A percentile compares a stretch with the other conserved stretches of the same genome.
These are phyloP conservation scores for Paramormyrops hopkinsi DNA, from an alignment of 2,797 vertebrate species.

Conservation along the genomic window DNA sequence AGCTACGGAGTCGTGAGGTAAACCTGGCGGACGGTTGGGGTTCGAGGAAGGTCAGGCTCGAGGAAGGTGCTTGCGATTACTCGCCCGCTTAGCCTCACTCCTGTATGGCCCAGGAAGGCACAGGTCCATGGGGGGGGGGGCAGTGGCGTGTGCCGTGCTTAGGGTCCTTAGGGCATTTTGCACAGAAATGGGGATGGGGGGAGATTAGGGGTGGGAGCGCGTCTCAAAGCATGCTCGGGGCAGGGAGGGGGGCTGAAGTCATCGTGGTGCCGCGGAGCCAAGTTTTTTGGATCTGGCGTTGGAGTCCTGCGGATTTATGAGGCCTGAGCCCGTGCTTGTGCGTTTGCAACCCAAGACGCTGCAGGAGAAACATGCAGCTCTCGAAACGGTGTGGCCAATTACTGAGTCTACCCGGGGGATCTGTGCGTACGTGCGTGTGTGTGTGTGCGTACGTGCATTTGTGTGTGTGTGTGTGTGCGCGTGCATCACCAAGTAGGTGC, in stretches of 20 bases:
- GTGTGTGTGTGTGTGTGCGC: not conserved
- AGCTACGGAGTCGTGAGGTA: not conserved
- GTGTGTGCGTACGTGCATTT: not conserved
- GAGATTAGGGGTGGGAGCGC: conserved; percentile 27
- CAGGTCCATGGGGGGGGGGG: not conserved
- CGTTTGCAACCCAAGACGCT: conserved; percentile 57
- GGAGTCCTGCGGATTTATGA: conserved; percentile 61
- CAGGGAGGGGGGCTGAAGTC: conserved; percentile 51
- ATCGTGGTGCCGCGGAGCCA: conserved; percentile 49
- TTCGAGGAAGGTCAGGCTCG: not conserved
- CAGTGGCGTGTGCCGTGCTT: not conserved
- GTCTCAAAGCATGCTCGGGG: conserved; percentile 22
- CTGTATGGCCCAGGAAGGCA: not conserved
- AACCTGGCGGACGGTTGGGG: not conserved
- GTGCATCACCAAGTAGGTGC: not conserved
- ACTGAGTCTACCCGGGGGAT: conserved; percentile 43
- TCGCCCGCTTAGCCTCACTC: not conserved
- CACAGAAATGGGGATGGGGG: conserved; percentile 32
- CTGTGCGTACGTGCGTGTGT: not conserved
- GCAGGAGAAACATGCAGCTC: conserved; percentile 59
- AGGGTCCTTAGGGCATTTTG: conserved; percentile 14
- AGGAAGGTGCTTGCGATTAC: not conserved
- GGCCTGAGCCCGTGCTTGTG: conserved; percentile 50
- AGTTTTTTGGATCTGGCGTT: conserved; percentile 44
- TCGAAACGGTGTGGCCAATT: conserved; percentile 59